Percentiles rank a stretch among this genome's conserved stretches.
Conservation (phyloP, 2,888 invertebrate genomes). For the Priocnemis perturbator region DNA sequence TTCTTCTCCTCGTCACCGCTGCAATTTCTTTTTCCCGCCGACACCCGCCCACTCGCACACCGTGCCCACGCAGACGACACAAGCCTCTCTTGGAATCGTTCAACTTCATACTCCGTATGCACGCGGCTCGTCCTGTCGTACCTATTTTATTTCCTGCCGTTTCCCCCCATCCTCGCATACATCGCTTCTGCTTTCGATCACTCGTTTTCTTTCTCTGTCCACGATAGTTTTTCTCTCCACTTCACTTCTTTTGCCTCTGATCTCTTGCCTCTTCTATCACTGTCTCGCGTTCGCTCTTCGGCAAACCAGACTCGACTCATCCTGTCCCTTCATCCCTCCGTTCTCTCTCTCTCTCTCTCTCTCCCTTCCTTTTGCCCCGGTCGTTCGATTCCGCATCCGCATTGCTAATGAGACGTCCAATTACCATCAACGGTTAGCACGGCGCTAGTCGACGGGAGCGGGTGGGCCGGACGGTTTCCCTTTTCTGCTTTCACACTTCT, state of each 20-base stretch:
- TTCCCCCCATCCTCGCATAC: too few relatives aligned
- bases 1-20: too few relatives aligned
- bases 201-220: not conserved
- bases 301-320: not conserved
- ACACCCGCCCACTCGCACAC: too few relatives aligned
- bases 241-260: not conserved
- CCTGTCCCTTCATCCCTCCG: not conserved
- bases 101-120: conserved; percentile 37
- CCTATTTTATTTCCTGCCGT: not conserved
- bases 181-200: too few relatives aligned
- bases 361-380: conserved; percentile 28
- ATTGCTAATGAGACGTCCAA: conserved; percentile 62
- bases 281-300: not conserved
- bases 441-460: conserved; percentile 1
- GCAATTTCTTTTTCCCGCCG: too few relatives aligned
- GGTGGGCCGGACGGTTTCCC: conserved; percentile 1
- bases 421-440: conserved; percentile 49
- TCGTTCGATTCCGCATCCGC: conserved; percentile 49
- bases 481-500: conserved; percentile 9
- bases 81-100: not conserved
- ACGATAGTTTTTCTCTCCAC: not conserved
- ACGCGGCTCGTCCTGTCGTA: conserved; percentile 10
- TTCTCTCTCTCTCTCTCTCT: conserved; percentile 5
- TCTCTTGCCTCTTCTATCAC: not conserved
- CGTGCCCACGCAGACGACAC: too few relatives aligned